Evolutionary conservation across 2,888 invertebrate genomes (phyloP), one percentile per base, ranked within the genome.

Genomic region (Gonocerus acuteangulatus): DNA sequence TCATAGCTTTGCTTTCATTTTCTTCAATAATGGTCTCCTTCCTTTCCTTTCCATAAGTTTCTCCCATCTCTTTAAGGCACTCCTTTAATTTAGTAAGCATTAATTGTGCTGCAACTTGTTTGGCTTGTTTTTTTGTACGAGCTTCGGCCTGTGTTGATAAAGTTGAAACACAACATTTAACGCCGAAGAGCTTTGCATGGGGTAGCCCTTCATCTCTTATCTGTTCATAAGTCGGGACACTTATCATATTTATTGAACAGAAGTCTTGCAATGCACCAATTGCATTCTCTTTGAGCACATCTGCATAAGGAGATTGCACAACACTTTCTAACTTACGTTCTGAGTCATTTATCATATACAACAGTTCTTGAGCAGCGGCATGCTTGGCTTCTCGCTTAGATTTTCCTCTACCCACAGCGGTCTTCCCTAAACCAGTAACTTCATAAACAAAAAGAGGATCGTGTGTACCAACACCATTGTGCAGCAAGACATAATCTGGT

Each of bases 161-260:
- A 44, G 74, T 75, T 21, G 78, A 79, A 18, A 84, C 75, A 62
- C 70, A 68, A 69, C 82, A 83, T 63, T 78, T 74, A 66, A 80
- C 72, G 0, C 82, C 82, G 72, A 86, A 86, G 66, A 78, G 75
- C 68, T 81, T 79, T 60, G 77, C 76, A 75, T 86, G 85, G 39
- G 85, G 79, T 16, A 85, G 84, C 45, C 85, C 85, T 66, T 82
- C 78, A 72, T 82, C 84, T 15, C 79, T 78, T 63, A 81, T 77
- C 71, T 80, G 76, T 60, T 72, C 70, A 73, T 82, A 85, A 45
- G 73, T 70, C 2, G 80, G 80, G 13, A 71, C 72, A 16, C 79
- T 75, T 56, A 85, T 75, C 64, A 77, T 78, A 59, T 75, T 71
- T 2, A 70, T 70, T 0, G 65, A 48, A 63, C 76, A 77, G 1